Percentiles rank a stretch among this genome's conserved stretches.
Conservation (phyloP, 2,888 invertebrate species). For the Apodemia mormo region DNA sequence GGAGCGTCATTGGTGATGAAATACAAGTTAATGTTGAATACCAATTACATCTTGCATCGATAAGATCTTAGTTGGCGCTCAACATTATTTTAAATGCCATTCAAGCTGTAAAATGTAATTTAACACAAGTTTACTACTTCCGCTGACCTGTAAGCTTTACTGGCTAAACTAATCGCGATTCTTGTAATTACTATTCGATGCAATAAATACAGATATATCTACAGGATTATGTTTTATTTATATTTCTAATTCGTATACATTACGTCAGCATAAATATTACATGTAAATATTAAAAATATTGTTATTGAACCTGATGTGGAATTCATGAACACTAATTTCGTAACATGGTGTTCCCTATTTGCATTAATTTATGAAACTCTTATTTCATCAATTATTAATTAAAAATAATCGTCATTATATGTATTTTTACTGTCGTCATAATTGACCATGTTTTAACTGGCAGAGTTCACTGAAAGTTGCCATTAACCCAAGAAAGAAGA, state of each 20-base stretch:
- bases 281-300: too few species aligned
- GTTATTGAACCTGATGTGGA: too few species aligned
- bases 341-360: too few species aligned
- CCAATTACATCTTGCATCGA: conserved; percentile 25
- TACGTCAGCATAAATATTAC: too few species aligned
- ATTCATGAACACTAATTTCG: too few species aligned
- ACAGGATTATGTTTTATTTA: neutral
- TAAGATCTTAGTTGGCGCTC: conserved; percentile 16
- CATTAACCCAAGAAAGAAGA: too few species aligned
- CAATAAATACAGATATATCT: conserved; percentile 7
- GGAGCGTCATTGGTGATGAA: conserved; percentile 61
- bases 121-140: conserved; percentile 19
- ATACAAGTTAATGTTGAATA: conserved; percentile 57
- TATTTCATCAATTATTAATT: too few species aligned
- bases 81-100: conserved; percentile 20
- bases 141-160: conserved; percentile 18
- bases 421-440: too few species aligned
- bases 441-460: too few species aligned
- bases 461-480: too few species aligned
- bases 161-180: conserved; percentile 12
- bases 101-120: conserved; percentile 18
- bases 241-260: neutral
- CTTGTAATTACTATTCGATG: conserved; percentile 17
- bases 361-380: too few species aligned
- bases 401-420: too few species aligned